Evolutionary conservation across 2,113 vertebrate species (phyloP), one percentile per base, ranked within the genome.

Genomic region (Falco punctatus): DNA sequence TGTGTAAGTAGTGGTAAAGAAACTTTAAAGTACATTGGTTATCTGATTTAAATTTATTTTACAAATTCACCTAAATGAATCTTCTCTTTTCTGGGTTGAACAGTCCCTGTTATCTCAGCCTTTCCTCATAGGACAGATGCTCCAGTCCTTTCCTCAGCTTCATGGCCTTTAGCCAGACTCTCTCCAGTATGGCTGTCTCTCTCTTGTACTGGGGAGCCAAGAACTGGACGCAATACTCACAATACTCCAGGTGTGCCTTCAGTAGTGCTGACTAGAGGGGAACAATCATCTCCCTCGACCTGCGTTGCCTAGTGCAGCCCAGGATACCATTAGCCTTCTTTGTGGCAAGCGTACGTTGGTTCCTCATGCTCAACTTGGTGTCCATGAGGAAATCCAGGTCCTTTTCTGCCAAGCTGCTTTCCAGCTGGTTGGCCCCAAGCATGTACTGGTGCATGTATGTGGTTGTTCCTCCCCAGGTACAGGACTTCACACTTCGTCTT

Each of bases 91-190:
- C 20, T 15, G 40, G 10, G 3, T 10, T 51, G 18, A 72, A 35
- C 15, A 58, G 18, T 26, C n/a, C 18, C 24, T 55, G 17, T 3
- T 72, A 4, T 44, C 32, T 90, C 21, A 49, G 24, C 19, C 6
- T 72, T 92, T 54, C 52, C 23, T 83, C 21, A 20, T 11, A 51
- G 21, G 13, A 77, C 11, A 81, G 22, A 24, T 27, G 8, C 9
- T 81, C 10, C 26, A 35, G 18, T 20, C 14, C 13, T 9, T 80
- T 92, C 32, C 14, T 49, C 10, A 19, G 10, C 21, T 49, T 79
- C 0, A 0, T 46, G 18, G 6, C 10, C 12, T 19, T 92, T 92
- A 48, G 8, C 12, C 62, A 33, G 6, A 28, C 5, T 89, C 3
- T n/a, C 4, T 58, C 5, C 13, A 16, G 6, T 38, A n/a, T 8